Conservation (phyloP, 2,113 vertebrate species). For the Burhinus oedicnemus region DNA sequence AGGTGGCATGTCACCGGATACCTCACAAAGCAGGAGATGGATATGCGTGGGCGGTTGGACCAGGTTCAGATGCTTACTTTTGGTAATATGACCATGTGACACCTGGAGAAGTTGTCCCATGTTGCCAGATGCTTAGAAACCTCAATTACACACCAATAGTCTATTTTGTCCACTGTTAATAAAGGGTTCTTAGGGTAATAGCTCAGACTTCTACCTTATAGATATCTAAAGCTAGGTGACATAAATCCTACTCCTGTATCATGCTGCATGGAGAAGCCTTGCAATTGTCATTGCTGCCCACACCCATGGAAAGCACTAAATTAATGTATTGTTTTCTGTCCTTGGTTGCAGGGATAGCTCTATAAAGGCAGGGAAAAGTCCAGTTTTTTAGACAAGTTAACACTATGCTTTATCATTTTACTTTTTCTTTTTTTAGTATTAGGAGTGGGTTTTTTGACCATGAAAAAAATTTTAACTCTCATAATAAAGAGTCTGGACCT, state of each 20-base stretch:
- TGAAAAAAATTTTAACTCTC: not conserved
- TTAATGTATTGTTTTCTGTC: not conserved
- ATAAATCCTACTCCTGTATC: not conserved
- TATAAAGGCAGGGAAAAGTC: not conserved
- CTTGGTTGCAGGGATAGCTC: not conserved
- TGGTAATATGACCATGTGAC: not conserved
- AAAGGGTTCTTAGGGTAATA: not conserved
- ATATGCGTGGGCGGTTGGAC: not conserved
- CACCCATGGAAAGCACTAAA: not conserved
- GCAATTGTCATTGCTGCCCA: not conserved
- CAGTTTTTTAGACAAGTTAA: not conserved
- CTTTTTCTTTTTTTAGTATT: not conserved
- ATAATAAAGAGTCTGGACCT: not conserved
- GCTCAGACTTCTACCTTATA: not conserved
- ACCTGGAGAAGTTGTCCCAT: not conserved
- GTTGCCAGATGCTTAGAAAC: not conserved
- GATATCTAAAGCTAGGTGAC: not conserved
- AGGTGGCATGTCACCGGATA: not conserved
- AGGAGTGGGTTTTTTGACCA: not conserved
- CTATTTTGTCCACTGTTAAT: not conserved
- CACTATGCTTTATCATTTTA: not conserved
- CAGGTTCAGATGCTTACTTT: not conserved
- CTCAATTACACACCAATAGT: not conserved
- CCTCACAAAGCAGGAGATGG: not conserved
- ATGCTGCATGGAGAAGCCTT: not conserved